Evolutionary conservation across 2,888 invertebrate genomes (phyloP).

Genomic region (Sinelater perroti): DNA sequence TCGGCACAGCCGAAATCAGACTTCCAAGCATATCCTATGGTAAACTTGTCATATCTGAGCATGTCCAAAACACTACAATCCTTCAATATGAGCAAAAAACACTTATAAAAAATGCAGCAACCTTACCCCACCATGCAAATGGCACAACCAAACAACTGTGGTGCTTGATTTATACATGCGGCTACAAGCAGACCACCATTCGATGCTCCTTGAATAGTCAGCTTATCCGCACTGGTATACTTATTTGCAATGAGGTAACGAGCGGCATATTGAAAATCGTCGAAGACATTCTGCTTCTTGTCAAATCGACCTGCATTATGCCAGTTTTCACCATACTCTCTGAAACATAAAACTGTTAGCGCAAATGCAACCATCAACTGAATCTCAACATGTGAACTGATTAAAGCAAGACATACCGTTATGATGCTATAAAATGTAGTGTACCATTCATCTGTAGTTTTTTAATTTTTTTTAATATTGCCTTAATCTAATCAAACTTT

Average conservation of each 20-base stretch:
- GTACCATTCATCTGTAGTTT: too few species aligned
- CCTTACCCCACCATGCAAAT: conserved; percentile 93
- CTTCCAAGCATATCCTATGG: conserved; percentile 95
- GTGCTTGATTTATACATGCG: conserved; percentile 93
- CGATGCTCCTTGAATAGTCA: conserved; percentile 93
- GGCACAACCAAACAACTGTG: conserved; percentile 92
- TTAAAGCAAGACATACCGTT: conserved; percentile 28
- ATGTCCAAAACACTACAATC: conserved; percentile 90
- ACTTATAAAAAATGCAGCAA: conserved; percentile 13
- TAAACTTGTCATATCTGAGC: conserved; percentile 97
- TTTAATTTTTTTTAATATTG: too few species aligned
- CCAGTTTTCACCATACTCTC: conserved; percentile 98
- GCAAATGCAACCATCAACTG: background rate
- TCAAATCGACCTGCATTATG: conserved; percentile 90
- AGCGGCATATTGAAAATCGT: conserved; percentile 94
- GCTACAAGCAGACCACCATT: conserved; percentile 97
- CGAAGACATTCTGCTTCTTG: conserved; percentile 97
- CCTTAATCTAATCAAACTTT: too few species aligned
- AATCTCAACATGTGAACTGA: conserved; percentile 4
- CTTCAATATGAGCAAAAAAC: too few species aligned
- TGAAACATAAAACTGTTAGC: conserved; percentile 54
- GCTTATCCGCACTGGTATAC: conserved; percentile 78
- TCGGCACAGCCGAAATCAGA: conserved; percentile 96
- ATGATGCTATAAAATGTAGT: too few species aligned
- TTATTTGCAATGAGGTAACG: conserved; percentile 83